Percentiles rank a stretch among this genome's conserved stretches.
Evolutionary conservation across 2,113 vertebrate species (phyloP).

Genomic region (Callospermophilus lateralis): DNA sequence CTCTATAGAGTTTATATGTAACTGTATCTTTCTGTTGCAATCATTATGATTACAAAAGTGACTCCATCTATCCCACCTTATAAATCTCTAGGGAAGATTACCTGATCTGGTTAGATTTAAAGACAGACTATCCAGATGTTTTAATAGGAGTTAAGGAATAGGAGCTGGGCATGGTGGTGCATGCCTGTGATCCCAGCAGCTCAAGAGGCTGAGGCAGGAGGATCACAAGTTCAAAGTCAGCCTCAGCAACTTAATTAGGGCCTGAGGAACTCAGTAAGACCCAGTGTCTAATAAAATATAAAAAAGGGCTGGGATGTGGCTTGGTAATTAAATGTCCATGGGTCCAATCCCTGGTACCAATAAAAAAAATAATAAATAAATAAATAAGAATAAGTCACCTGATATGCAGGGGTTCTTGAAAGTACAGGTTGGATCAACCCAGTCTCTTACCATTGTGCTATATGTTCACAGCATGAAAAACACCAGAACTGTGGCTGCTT

Average conservation of each 20-base stretch:
- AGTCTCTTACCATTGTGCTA: not conserved
- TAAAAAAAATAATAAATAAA: too few relatives aligned
- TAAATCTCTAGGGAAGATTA: not conserved
- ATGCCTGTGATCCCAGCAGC: too few relatives aligned
- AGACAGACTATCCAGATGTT: not conserved
- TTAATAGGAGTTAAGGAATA: not conserved
- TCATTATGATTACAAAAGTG: not conserved
- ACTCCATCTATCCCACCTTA: too few relatives aligned
- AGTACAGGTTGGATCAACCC: not conserved
- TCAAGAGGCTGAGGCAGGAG: too few relatives aligned
- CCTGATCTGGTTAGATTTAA: not conserved
- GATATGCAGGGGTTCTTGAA: not conserved
- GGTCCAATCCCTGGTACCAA: too few relatives aligned
- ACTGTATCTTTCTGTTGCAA: not conserved
- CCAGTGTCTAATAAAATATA: too few relatives aligned
- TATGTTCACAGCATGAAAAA: not conserved
- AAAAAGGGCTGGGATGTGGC: too few relatives aligned
- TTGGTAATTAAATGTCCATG: too few relatives aligned
- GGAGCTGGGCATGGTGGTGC: too few relatives aligned
- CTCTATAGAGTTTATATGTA: not conserved
- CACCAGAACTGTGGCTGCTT: not conserved
- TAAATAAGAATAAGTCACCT: not conserved
- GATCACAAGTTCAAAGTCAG: too few relatives aligned
- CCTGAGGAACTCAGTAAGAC: too few relatives aligned
- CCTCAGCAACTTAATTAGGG: too few relatives aligned